Base-by-base conservation (phyloP, 2,888 invertebrate genomes). In the Torymus texanus region DNA sequence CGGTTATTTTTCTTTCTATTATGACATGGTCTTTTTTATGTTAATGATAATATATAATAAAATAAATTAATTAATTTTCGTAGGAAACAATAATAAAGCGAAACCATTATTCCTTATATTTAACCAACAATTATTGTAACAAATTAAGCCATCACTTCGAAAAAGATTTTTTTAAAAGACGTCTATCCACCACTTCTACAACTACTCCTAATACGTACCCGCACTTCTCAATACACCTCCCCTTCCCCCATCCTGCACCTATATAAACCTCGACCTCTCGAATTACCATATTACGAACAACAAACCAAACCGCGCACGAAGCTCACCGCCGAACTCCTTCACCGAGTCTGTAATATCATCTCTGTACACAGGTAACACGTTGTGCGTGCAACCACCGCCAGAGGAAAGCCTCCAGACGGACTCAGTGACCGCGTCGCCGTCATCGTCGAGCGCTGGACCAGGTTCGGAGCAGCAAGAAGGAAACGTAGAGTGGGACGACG, bases 381-480 rank as follows among this genome's bases (percentile, higher is more conserved):
- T 87, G 89, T 91, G 73, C 91, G 91, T 85, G 89, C 91, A 76
- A 90, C 92, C 82, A 41, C 87, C 88, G 51, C 92, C 92, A 91
- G 92, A 92, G 12, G 91, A 90, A 71, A 85, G 82, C 59, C 79
- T 86, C 51, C 81, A 84, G 65, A 85, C 85, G 59, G 83, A 84
- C 13, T 83, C 84, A 18, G 82, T 84, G 21, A 79, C 83, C 56
- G 80, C 85, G n/a, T 51, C 71, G 5, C 21, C 73, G 41, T 41
- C 63, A 18, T 11, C 58, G 12, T 59, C 79, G 53, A 63, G 13
- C n/a, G 1, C 18, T n/a, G 24, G 10, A 4, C 24, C 29, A 29
- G 11, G 65, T 41, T 16, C 58, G 16, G 65, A 67, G 13, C n/a
- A 65, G 5, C 18, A 29, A 1, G 29, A 59, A 1, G 59, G 21